Base-by-base conservation (phyloP, 2,888 invertebrate genomes). In the Agrilus mali region DNA sequence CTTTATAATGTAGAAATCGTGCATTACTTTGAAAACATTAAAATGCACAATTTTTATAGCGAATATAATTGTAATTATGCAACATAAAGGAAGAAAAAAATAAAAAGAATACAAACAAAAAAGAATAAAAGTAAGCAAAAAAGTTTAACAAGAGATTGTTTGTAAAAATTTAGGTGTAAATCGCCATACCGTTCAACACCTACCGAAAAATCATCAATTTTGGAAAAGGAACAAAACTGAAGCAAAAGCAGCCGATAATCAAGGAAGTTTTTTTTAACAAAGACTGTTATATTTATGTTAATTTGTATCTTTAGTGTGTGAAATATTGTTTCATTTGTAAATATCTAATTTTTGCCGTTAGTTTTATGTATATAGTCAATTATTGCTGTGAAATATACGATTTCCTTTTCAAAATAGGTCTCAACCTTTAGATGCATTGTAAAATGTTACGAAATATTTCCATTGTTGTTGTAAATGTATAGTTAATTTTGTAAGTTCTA, bases 151-250 rank as follows among this genome's bases (percentile, higher is more conserved):
- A 15, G 43, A 44, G 43, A 47, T 46, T 49, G 47, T 52, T 52
- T 50, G 49, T 48, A 52, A 52, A 41, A 49, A 52, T 52, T 35
- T 52, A 52, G 52, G 52, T 50, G 42, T 52, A 52, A 47, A 47
- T 47, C 47, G 37, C 39, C 48, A 48, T 44, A 48, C 42, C 41
- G 47, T 34, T 46, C 50, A 42, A 45, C 46, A 27, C 6, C 22
- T 22, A 22, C 27, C 8, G 27, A 27, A 27, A 27, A 12, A 17
- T 36, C 12, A 36, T 17, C n/a, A 13, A 13, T 17, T 13, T 13
- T 36, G 14, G 36, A n/a, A 17, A 20, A 10, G 15, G 36, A 36
- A 12, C 17, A 36, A 36, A 36, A 36, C 36, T 13, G 15, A 12
- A 17, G 16, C 12, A 13, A 36, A 36, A 13, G 27, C 27, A 27